Percentiles rank a stretch among this genome's conserved stretches.
Conservation (phyloP, 2,113 vertebrate species). For the Carlito syrichta region DNA sequence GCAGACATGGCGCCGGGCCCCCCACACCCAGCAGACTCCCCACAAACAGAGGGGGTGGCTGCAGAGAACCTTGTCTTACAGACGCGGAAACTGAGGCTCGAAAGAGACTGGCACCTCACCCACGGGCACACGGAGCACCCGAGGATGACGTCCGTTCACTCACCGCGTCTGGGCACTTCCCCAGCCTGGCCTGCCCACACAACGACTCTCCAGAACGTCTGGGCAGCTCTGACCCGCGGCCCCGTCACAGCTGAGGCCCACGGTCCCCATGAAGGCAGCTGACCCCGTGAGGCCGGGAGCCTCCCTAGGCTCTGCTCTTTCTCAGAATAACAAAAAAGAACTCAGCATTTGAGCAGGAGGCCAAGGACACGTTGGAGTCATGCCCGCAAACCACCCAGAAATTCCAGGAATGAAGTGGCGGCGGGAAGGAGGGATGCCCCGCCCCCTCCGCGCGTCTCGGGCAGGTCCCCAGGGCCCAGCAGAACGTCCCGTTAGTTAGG, state of each 20-base stretch:
- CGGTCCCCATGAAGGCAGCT: accelerated
- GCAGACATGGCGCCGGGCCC: accelerated
- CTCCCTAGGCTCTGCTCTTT: not conserved
- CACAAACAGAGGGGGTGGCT: accelerated
- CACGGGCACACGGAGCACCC: accelerated
- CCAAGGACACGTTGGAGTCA: not conserved
- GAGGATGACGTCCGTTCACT: accelerated
- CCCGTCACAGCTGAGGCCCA: not conserved
- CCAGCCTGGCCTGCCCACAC: accelerated
- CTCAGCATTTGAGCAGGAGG: not conserved
- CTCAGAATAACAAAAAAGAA: not conserved
- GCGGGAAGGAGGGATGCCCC: not conserved
- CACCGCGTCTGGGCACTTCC: accelerated
- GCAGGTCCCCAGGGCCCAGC: not conserved
- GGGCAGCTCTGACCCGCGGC: not conserved
- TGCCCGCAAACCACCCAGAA: conserved; percentile 65
- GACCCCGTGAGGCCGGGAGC: not conserved
- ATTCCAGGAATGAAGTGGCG: conserved; percentile 57
- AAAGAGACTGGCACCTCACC: accelerated
- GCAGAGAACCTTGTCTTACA: not conserved
- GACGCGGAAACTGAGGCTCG: not conserved
- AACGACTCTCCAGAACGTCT: accelerated
- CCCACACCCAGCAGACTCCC: not conserved
- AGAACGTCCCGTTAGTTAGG: not conserved
- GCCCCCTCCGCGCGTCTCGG: not conserved